Base-by-base conservation (phyloP, 2,113 vertebrate species). In the Cyphomyrus plagiostoma region DNA sequence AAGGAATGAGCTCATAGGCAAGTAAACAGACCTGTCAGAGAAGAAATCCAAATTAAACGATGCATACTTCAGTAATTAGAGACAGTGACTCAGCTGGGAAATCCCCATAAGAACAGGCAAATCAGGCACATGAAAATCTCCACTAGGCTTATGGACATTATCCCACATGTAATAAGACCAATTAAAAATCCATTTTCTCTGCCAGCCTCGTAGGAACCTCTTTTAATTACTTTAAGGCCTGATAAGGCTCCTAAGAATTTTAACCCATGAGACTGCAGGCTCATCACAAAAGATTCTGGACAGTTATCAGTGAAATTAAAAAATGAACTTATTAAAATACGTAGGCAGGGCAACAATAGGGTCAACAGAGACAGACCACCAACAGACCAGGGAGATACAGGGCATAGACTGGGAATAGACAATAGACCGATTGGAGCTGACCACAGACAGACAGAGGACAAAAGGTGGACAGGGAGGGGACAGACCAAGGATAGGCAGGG, bases 101-200 rank as follows among this genome's bases (percentile, higher is more conserved):
- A 87, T 26, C 85, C 85, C 85, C 85, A 87, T 8, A 35, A 35
- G 85, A 87, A 13, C 82, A 87, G 13, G 35, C 21, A 53, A 10
- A 52, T 30, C 48, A 53, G 30, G 5, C 84, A 26, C 84, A 52
- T 39, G 48, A 26, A 87, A 17, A 35, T 52, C 50, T 53, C 85
- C 50, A 35, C 50, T 15, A 87, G 50, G 50, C 53, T 87, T 48
- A 35, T 48, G 49, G n/a, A 87, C 50, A 87, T 87, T 53, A 87
- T 87, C 50, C 85, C 26, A 53, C 48, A 26, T 17, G 26, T 87
- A 87, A 87, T 87, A 87, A 87, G 50, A 26, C 50, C 50, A 53
- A 87, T 87, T 87, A 87, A 87, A 87, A 87, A 87, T 48, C 50
- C 85, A 87, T 87, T 87, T 53, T 87, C 85, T 30, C 85, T 87